Evolutionary conservation across 1,140 invertebrate species (phyloP), one percentile per base, ranked within the genome.

Genomic region (Ostrea denselamellosa): DNA sequence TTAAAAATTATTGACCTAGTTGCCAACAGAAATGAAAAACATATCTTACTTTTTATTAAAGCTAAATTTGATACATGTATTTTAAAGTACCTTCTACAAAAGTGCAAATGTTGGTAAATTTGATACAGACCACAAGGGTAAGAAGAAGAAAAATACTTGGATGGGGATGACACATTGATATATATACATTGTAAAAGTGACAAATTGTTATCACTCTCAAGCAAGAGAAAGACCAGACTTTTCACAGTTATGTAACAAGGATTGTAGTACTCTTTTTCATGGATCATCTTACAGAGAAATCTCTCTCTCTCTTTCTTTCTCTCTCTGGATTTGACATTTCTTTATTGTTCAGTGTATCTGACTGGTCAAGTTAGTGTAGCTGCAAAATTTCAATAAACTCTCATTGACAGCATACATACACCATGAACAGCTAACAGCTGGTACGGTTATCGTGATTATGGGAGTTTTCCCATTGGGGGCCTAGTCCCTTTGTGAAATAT

Each of bases 161-260:
- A n/a, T 62, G n/a, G 17, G 68, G 25, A 28, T 77, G 28, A 77
- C 28, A 77, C 68, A 77, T 77, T 14, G 25, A 28, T 25, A 77
- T 77, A 25, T 22, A 77, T 25, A 77, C 28, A 7, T 10, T 22
- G 28, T 77, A 12, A n/a, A 62, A 62, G n/a, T 62, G 58, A 62
- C 58, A 62, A 62, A 10, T 77, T 22, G 28, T 77, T 77, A 77
- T 77, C 68, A 77, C 25, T 34, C 28, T 77, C 68, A 77, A 25
- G 68, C 68, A 77, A 77, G 68, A 77, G 28, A 34, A 12, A 28
- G 56, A 62, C 22, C 68, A 28, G 68, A 77, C 68, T 28, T 22
- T 14, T 77, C 22, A 25, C 65, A 77, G n/a, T 62, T 44, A 44
- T 44, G 34, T 44, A 44, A 44, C 34, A 44, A 44, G n/a, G n/a